Percentiles rank a stretch among this genome's conserved stretches.
phyloP scores from a whole-genome alignment of 2,797 vertebrate species.

The Knipowitschia caucasica region DNA sequence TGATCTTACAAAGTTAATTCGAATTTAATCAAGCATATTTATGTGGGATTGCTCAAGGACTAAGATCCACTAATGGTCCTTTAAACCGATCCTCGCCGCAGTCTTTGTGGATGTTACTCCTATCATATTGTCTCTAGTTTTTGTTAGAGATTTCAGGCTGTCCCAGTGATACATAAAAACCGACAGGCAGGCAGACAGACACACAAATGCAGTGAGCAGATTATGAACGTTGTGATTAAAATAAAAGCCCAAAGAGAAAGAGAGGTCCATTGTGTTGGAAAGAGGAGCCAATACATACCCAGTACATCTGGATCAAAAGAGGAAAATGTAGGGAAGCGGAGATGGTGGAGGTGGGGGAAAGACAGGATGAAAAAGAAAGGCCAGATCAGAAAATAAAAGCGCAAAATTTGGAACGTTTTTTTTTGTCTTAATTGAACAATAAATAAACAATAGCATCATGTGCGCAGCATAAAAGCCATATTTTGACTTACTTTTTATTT shows the following conservation, averaged over 20 bases:
- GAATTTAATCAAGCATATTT: no score
- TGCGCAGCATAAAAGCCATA: not conserved
- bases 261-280: conserved; percentile 42
- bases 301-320: conserved; percentile 84
- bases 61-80: no score
- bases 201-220: conserved; percentile 59
- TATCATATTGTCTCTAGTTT: conserved; percentile 32
- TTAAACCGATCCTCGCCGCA: no score
- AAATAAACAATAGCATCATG: not conserved
- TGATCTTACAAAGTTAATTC: no score
- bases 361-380: conserved; percentile 76
- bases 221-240: conserved; percentile 52
- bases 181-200: conserved; percentile 70
- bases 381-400: conserved; percentile 65
- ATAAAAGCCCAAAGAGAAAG: conserved; percentile 23
- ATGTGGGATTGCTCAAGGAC: no score
- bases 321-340: conserved; percentile 62
- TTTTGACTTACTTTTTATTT: no score
- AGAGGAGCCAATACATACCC: conserved; percentile 84
- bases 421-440: not conserved
- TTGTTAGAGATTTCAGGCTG: conserved; percentile 56
- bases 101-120: conserved; percentile 32
- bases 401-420: conserved; percentile 25
- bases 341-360: conserved; percentile 54
- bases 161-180: conserved; percentile 68